Conservation (phyloP, 2,113 vertebrate genomes). For the Spea bombifrons region DNA sequence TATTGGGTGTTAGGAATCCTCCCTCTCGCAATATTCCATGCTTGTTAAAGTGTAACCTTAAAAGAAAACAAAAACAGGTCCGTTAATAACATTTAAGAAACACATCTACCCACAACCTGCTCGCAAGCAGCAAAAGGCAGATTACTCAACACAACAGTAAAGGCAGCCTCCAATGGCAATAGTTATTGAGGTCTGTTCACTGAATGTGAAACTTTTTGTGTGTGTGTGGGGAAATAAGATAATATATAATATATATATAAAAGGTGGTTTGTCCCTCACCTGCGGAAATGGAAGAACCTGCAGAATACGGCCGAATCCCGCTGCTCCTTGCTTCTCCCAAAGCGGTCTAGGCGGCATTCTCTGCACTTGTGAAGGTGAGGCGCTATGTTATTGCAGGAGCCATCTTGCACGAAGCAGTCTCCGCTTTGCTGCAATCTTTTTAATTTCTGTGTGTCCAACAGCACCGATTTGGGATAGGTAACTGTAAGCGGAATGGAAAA, state of each 20-base stretch:
- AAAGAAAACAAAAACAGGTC: neutral
- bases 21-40: slow-evolving; percentile 72
- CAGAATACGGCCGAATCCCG: slow-evolving; percentile 73
- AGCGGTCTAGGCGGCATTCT: slow-evolving; percentile 71
- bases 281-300: slow-evolving; percentile 76
- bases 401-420: slow-evolving; percentile 72
- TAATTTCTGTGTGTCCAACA: slow-evolving; percentile 65
- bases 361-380: slow-evolving; percentile 73
- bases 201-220: too few species aligned
- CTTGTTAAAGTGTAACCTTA: slow-evolving; percentile 73
- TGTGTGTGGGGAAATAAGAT: too few species aligned
- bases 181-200: too few species aligned
- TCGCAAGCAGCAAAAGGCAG: too few species aligned
- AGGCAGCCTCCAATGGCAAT: too few species aligned
- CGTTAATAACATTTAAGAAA: too few species aligned
- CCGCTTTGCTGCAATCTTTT: slow-evolving; percentile 72
- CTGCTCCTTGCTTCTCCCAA: slow-evolving; percentile 70
- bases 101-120: too few species aligned
- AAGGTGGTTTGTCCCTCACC: slow-evolving; percentile 52
- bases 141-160: too few species aligned
- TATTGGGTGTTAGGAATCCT: slow-evolving; percentile 74
- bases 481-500: slow-evolving; percentile 47
- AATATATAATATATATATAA: too few species aligned
- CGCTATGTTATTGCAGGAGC: slow-evolving; percentile 68
- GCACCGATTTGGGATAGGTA: slow-evolving; percentile 62